A percentile compares a stretch with the other conserved stretches of the same genome.
Evolutionary conservation across 2,113 vertebrate species (phyloP).

Genomic region (Macaca nemestrina): DNA sequence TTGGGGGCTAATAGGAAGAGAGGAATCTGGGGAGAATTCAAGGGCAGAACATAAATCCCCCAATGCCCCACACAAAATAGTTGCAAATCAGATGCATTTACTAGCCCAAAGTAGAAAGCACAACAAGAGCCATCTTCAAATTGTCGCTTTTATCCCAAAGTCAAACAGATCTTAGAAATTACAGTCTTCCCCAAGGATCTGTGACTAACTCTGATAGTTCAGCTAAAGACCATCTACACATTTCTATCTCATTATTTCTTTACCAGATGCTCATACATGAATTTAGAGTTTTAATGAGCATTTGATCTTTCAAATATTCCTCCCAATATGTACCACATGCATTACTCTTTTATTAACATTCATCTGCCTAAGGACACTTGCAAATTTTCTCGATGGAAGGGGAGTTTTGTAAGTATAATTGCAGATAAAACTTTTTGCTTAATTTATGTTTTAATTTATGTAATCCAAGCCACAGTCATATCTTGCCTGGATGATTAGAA

Average conservation of each 20-base stretch:
- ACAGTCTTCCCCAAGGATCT: background rate
- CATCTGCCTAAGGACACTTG: slow-evolving; percentile 31
- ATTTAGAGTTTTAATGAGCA: slow-evolving; percentile 55
- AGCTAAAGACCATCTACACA: background rate
- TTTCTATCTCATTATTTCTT: slow-evolving; percentile 51
- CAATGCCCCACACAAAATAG: background rate
- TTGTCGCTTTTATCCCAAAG: background rate
- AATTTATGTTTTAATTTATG: slow-evolving; percentile 14
- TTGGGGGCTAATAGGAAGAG: background rate
- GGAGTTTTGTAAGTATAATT: slow-evolving; percentile 35
- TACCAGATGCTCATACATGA: slow-evolving; percentile 16
- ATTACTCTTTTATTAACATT: slow-evolving; percentile 55
- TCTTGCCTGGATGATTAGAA: background rate
- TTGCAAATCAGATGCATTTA: slow-evolving; percentile 33
- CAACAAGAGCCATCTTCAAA: slow-evolving; percentile 27
- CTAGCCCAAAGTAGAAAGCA: background rate
- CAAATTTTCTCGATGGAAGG: slow-evolving; percentile 56
- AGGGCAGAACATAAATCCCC: background rate
- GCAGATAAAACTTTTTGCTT: slow-evolving; percentile 56
- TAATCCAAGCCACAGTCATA: background rate
- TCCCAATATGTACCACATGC: slow-evolving; percentile 18
- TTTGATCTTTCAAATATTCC: slow-evolving; percentile 50
- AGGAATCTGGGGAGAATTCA: slow-evolving; percentile 9
- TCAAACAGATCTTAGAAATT: slow-evolving; percentile 38
- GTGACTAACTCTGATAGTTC: slow-evolving; percentile 44